Evolutionary conservation across 2,797 vertebrate species (phyloP).

Genomic region (Sebastes itinus): DNA sequence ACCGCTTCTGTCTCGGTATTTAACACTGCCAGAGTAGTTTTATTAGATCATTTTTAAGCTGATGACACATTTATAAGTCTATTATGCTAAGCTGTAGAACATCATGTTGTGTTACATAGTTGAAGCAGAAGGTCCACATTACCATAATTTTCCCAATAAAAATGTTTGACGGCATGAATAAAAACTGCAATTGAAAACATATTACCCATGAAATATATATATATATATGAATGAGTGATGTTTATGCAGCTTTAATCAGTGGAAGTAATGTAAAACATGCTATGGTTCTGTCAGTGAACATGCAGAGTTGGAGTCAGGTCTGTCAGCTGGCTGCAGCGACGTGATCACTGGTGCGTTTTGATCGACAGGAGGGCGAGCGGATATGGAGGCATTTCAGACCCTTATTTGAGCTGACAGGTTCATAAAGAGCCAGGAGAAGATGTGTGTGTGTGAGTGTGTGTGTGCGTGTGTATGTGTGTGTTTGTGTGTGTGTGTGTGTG

Average conservation of each 20-base stretch:
- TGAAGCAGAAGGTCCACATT: background rate
- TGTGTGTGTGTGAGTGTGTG: background rate
- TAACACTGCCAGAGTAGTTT: background rate
- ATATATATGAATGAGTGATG: background rate
- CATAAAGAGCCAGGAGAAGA: background rate
- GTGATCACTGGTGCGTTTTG: background rate
- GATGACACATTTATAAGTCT: conserved; percentile 16
- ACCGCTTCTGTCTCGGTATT: background rate
- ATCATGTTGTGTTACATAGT: background rate
- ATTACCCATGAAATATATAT: background rate
- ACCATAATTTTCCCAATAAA: conserved; percentile 12
- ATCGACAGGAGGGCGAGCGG: background rate
- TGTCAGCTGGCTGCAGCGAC: background rate
- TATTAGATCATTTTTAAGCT: background rate
- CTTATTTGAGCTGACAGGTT: conserved; percentile 21
- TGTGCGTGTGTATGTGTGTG: background rate
- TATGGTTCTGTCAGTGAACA: conserved; percentile 2
- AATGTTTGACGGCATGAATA: background rate
- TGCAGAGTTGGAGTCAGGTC: background rate
- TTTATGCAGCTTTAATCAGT: conserved; percentile 5
- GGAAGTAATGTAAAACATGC: conserved; percentile 1
- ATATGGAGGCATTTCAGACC: background rate
- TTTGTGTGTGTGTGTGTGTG: background rate
- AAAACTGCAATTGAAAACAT: conserved; percentile 13
- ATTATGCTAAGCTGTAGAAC: background rate